Conservation (phyloP, 1,140 invertebrate genomes). For the Bombus vancouverensis region DNA sequence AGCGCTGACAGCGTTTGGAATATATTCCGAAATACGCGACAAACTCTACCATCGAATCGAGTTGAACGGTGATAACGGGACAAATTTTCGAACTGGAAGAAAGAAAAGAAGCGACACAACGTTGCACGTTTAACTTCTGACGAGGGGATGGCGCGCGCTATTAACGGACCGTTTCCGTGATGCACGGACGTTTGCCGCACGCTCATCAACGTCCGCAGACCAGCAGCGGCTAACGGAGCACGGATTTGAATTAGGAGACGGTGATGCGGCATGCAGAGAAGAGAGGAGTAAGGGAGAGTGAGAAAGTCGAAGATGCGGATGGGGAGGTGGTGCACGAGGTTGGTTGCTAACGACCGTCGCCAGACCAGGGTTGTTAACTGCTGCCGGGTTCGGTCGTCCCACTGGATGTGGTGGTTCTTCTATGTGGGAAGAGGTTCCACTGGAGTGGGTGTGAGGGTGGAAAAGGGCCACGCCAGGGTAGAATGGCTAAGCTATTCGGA, state of each 20-base stretch:
- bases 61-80: neutral
- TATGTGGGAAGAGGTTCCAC: constrained; percentile 56
- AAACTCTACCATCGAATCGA: neutral
- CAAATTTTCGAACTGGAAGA: neutral
- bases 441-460: constrained; percentile 57
- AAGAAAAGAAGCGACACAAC: constrained; percentile 33
- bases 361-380: constrained; percentile 79
- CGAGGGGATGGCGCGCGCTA: neutral
- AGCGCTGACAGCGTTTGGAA: no score
- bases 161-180: constrained; percentile 47
- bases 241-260: constrained; percentile 61
- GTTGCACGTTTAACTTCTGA: constrained; percentile 37
- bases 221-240: constrained; percentile 13
- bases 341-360: constrained; percentile 78
- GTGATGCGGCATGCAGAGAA: constrained; percentile 17
- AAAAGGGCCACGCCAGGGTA: constrained; percentile 60
- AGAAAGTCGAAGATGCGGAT: constrained; percentile 23
- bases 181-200: constrained; percentile 30
- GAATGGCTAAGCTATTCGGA: constrained; percentile 77
- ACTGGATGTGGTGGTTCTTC: constrained; percentile 65
- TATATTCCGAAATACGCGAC: no score
- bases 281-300: neutral
- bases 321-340: constrained; percentile 56
- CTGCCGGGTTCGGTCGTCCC: constrained; percentile 67
- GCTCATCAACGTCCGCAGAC: constrained; percentile 38